Conservation (phyloP, 2,797 vertebrate genomes). For the Micropoecilia bifurca region DNA sequence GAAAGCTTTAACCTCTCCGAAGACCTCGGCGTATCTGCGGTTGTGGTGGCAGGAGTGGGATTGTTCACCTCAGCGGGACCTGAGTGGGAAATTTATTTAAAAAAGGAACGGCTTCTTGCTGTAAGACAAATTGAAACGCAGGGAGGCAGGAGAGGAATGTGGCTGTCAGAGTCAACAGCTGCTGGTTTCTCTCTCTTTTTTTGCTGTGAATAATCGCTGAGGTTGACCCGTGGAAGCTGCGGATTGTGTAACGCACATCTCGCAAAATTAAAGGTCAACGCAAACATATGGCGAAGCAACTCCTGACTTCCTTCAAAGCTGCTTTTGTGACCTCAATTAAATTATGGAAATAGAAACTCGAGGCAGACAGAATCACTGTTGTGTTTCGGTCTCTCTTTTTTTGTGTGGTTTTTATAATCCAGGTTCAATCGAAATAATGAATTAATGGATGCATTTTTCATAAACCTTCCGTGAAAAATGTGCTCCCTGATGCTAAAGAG, state of each 20-base stretch:
- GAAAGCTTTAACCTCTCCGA: constrained; percentile 79
- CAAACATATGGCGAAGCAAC: constrained; percentile 78
- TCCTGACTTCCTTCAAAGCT: constrained; percentile 78
- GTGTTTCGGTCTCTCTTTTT: constrained; percentile 65
- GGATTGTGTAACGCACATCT: constrained; percentile 78
- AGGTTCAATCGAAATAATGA: constrained; percentile 82
- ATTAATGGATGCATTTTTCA: constrained; percentile 82
- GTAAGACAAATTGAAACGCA: constrained; percentile 82
- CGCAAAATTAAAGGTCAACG: constrained; percentile 79
- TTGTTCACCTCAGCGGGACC: constrained; percentile 79
- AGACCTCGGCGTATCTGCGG: constrained; percentile 75
- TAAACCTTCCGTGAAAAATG: constrained; percentile 75
- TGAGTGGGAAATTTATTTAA: constrained; percentile 81
- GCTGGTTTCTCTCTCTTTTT: constrained; percentile 57
- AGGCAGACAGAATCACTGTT: constrained; percentile 73
- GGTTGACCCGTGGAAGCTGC: constrained; percentile 75
- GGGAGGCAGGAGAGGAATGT: constrained; percentile 77
- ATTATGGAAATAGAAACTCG: constrained; percentile 85
- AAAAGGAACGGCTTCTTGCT: constrained; percentile 79
- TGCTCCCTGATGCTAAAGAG: constrained; percentile 70
- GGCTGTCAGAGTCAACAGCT: constrained; percentile 79
- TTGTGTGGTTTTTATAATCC: constrained; percentile 71
- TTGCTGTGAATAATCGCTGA: constrained; percentile 79
- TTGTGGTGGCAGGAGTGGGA: constrained; percentile 79
- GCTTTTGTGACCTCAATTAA: constrained; percentile 82